Percentiles rank a stretch among this genome's conserved stretches.
Conservation (phyloP, 2,113 vertebrate genomes). For the Puntigrus tetrazona region DNA sequence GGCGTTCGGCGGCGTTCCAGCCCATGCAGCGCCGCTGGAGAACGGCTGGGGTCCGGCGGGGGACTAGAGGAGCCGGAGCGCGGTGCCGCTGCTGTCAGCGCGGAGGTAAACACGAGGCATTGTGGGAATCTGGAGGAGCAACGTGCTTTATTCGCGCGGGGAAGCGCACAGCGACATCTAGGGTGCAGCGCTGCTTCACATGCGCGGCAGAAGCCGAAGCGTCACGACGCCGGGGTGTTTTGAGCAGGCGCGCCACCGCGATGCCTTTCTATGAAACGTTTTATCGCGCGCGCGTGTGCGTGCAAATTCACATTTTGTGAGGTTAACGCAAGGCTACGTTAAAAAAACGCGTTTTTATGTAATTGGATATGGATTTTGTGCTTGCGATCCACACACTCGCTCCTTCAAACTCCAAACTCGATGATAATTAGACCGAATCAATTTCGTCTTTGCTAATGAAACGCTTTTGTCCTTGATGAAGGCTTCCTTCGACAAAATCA, state of each 20-base stretch:
- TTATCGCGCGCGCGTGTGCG: too few relatives aligned
- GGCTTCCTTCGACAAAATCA: not conserved
- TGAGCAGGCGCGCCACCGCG: not conserved
- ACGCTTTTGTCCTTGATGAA: constrained; percentile 2
- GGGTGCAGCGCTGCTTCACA: not conserved
- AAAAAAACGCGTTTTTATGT: too few relatives aligned
- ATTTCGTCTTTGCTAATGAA: not conserved
- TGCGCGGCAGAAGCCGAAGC: not conserved
- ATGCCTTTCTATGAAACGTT: not conserved
- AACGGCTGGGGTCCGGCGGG: constrained; percentile 1
- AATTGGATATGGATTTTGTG: not conserved
- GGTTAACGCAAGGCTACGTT: too few relatives aligned
- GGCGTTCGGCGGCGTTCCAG: not conserved
- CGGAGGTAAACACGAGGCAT: constrained; percentile 50
- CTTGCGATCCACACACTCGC: not conserved
- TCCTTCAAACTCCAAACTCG: not conserved
- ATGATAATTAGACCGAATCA: constrained; percentile 8
- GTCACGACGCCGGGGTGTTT: not conserved
- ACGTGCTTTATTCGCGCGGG: not conserved
- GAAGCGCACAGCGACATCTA: constrained; percentile 45
- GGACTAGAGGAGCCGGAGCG: constrained; percentile 31
- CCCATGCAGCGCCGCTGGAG: not conserved
- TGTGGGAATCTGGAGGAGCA: constrained; percentile 46
- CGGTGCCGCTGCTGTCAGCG: constrained; percentile 41
- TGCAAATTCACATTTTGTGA: too few relatives aligned